Conservation (phyloP, 1,140 invertebrate species). For the Scylla paramamosain region DNA sequence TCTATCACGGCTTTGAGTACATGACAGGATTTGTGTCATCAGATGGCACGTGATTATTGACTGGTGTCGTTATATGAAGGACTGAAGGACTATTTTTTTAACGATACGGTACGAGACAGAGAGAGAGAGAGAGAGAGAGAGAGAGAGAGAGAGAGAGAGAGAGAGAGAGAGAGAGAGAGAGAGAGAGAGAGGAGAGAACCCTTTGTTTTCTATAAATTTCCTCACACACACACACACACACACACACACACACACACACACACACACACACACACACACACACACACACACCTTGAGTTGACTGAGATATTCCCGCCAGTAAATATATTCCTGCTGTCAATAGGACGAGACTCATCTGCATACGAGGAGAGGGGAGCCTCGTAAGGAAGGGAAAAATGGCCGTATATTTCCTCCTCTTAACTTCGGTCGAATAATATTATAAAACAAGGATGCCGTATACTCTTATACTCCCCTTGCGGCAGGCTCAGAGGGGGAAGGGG, state of each 20-base stretch:
- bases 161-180: background rate
- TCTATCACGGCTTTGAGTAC: background rate
- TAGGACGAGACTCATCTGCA: conserved; percentile 11
- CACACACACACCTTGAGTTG: background rate
- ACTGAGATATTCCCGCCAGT: conserved; percentile 12
- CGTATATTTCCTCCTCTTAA: conserved; percentile 23
- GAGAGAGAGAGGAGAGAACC: background rate
- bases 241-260: no score
- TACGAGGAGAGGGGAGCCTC: background rate
- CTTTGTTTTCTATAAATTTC: no score
- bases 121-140: background rate
- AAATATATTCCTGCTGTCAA: conserved; percentile 23
- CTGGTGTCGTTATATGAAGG: background rate
- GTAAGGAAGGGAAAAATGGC: conserved; percentile 21
- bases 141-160: background rate
- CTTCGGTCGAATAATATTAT: background rate
- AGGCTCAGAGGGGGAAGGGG: background rate
- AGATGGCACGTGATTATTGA: background rate
- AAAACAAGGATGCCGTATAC: conserved; percentile 12
- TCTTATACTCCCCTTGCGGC: background rate
- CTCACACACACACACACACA: no score
- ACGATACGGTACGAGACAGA: no score
- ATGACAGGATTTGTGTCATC: background rate
- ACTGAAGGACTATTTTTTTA: background rate
- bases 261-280: no score